Evolutionary conservation across 2,113 vertebrate genomes (phyloP), one percentile per base, ranked within the genome.

Genomic region (Lophius piscatorius): DNA sequence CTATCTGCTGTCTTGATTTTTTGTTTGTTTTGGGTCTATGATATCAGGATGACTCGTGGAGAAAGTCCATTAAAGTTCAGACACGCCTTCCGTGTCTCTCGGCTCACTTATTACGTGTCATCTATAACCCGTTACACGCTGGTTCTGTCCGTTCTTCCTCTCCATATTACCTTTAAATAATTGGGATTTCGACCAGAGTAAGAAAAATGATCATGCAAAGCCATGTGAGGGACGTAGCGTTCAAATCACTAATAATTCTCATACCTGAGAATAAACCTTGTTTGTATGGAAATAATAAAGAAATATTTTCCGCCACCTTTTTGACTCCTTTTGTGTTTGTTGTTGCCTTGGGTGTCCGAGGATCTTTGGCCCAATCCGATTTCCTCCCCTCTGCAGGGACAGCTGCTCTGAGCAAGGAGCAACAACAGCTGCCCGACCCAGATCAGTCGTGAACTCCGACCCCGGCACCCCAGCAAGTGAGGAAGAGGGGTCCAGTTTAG

Each of bases 341-440:
- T 4, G n/a, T 33, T 48, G 59, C 7, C 21, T 46, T 4, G 49
- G 45, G 63, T 14, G 29, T 14, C 39, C 16, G 2, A 61, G 49
- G 57, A 76, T 66, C 33, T 82, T 64, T 54, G 47, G 23, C 18
- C 21, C 23, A 34, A 67, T 74, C 63, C 74, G 60, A 82, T 81
- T 86, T 74, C 76, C 52, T 14, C 57, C 35, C 74, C 74, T 65
- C 80, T 7, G 45, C 65, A 16, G 70, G 80, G 61, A 79, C 83
- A 90, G 80, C 85, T 76, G 87, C 80, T 56, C 60, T 13, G 71
- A 82, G 63, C 29, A 14, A 61, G 56, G 39, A 77, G 86, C 83
- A 88, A 85, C 88, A 90, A 88, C 89, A 90, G 87, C 86, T 89
- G 87, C 78, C 62, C 86, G 89, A 87, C 85, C 85, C 74, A 0